Percentiles rank a stretch among this genome's conserved stretches.
Conservation (phyloP, 2,797 vertebrate genomes). For the Chiloscyllium punctatum region DNA sequence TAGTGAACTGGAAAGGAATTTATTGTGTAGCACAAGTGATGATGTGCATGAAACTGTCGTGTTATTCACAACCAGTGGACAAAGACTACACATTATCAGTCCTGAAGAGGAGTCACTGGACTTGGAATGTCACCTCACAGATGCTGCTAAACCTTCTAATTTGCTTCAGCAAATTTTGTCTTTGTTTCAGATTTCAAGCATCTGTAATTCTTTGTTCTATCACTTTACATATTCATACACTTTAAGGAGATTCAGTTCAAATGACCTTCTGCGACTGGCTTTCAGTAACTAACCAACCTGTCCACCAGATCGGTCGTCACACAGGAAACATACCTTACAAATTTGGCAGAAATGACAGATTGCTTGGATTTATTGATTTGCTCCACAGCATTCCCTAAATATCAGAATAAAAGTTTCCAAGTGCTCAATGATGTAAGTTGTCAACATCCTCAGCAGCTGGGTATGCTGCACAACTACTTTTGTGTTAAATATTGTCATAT, state of each 20-base stretch:
- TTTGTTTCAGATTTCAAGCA: too few relatives aligned
- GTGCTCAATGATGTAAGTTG: not conserved
- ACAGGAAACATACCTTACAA: not conserved
- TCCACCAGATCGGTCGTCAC: not conserved
- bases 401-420: not conserved
- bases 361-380: too few relatives aligned
- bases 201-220: too few relatives aligned
- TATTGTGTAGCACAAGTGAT: too few relatives aligned
- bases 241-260: not conserved
- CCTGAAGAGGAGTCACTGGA: too few relatives aligned
- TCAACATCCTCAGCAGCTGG: not conserved
- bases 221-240: too few relatives aligned
- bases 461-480: not conserved
- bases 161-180: too few relatives aligned
- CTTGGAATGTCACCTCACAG: too few relatives aligned
- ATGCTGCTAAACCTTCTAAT: too few relatives aligned
- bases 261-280: not conserved
- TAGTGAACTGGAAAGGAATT: too few relatives aligned
- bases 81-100: not conserved
- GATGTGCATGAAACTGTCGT: not conserved
- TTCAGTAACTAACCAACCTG: not conserved
- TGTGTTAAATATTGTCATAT: not conserved
- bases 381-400: too few relatives aligned
- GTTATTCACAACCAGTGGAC: not conserved
- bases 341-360: not conserved